phyloP scores from a whole-genome alignment of 2,888 invertebrate species.

The Lamproptera curius region DNA sequence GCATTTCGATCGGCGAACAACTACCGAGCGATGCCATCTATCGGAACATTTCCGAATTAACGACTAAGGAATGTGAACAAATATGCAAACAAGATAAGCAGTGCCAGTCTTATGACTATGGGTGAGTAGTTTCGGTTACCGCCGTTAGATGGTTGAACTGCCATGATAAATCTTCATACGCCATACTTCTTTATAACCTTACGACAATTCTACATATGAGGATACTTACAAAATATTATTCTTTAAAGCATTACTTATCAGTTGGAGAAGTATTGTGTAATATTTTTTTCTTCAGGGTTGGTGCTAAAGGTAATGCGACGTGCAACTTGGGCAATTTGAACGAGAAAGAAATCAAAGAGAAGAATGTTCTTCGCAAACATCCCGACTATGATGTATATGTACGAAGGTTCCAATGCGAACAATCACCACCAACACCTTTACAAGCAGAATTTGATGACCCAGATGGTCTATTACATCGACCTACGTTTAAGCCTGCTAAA shows the following conservation, averaged over 20 bases:
- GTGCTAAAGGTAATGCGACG: constrained; percentile 70
- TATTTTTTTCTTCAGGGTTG: constrained; percentile 47
- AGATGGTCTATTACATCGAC: constrained; percentile 47
- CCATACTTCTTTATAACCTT: constrained; percentile 22
- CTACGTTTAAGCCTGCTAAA: constrained; percentile 58
- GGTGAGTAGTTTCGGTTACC: constrained; percentile 56
- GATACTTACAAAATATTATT: too few species aligned
- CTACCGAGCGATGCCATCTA: constrained; percentile 78
- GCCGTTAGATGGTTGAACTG: not conserved
- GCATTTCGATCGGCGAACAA: constrained; percentile 81
- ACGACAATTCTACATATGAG: too few species aligned
- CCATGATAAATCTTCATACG: too few species aligned
- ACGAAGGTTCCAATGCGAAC: constrained; percentile 59
- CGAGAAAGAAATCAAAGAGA: constrained; percentile 57
- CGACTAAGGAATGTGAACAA: constrained; percentile 79
- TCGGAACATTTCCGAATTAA: constrained; percentile 78
- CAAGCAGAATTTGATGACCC: constrained; percentile 49
- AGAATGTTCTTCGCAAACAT: constrained; percentile 45
- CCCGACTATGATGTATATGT: constrained; percentile 68
- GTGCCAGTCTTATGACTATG: constrained; percentile 81
- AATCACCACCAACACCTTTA: constrained; percentile 58
- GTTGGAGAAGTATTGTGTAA: too few species aligned
- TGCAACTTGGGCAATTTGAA: constrained; percentile 57
- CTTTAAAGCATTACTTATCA: too few species aligned
- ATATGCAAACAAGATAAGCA: constrained; percentile 80